A percentile compares a stretch with the other conserved stretches of the same genome.
phyloP scores from a whole-genome alignment of 2,888 invertebrate species.

The Drosophila putrida region DNA sequence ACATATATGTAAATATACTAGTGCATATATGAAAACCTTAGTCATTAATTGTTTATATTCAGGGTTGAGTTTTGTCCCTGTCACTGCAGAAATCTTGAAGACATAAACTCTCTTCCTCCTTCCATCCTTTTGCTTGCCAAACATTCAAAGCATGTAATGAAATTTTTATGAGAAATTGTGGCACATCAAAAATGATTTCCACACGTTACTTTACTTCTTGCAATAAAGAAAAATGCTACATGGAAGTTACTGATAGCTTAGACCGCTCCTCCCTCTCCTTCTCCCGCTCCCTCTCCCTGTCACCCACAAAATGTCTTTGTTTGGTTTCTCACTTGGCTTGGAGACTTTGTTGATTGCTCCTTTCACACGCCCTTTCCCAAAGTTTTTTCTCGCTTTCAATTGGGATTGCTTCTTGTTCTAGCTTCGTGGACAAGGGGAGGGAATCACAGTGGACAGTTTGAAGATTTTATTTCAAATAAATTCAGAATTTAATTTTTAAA shows the following conservation, averaged over 20 bases:
- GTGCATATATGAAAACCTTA: not conserved
- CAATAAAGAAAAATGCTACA: conserved; percentile 17
- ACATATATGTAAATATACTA: not conserved
- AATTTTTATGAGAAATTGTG: conserved; percentile 67
- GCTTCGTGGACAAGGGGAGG: not conserved
- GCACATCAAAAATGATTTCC: conserved; percentile 60
- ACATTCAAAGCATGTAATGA: conserved; percentile 44
- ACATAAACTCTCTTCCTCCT: conserved; percentile 1
- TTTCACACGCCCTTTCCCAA: conserved; percentile 42
- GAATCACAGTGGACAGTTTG: too few species aligned
- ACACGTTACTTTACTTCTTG: conserved; percentile 15
- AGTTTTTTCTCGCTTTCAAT: conserved; percentile 8
- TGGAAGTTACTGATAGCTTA: conserved; percentile 40
- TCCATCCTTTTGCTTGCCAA: not conserved
- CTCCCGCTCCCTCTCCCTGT: not conserved
- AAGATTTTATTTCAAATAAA: too few species aligned
- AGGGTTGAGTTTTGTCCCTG: conserved; percentile 1
- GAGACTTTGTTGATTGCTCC: conserved; percentile 54
- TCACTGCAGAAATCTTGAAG: not conserved
- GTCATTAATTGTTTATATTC: conserved; percentile 30
- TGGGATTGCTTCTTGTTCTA: conserved; percentile 1
- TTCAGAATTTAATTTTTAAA: too few species aligned
- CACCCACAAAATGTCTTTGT: conserved; percentile 45
- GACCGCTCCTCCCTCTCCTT: not conserved
- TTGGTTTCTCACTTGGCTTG: conserved; percentile 46